phyloP scores from a whole-genome alignment of 1,140 invertebrate genomes.

The Scylla paramamosain region DNA sequence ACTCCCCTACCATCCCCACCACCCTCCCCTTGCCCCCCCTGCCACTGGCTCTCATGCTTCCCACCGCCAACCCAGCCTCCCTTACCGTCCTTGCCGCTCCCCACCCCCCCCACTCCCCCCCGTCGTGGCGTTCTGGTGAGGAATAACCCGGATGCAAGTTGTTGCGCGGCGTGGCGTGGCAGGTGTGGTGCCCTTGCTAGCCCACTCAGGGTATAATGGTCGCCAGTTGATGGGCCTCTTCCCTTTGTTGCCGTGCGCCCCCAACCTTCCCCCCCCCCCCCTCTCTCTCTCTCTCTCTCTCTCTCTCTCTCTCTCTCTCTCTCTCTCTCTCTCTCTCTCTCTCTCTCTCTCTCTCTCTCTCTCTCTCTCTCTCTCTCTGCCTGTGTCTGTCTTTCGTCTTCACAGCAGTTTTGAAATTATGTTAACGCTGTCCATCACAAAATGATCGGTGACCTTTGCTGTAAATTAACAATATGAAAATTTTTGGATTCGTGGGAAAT shows the following conservation, averaged over 20 bases:
- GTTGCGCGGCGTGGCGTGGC: not conserved
- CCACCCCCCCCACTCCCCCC: no score
- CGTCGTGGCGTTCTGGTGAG: not conserved
- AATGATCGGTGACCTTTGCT: no score
- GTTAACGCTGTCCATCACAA: no score
- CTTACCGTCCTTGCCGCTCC: no score
- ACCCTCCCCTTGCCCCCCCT: no score
- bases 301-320: not conserved
- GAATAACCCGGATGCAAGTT: not conserved
- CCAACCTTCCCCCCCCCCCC: not conserved
- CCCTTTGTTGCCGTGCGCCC: not conserved
- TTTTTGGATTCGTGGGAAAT: no score
- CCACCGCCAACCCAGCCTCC: no score
- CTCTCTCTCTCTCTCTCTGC: not conserved
- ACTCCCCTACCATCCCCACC: no score
- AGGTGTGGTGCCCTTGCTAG: not conserved
- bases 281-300: not conserved
- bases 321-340: not conserved
- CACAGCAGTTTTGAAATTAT: no score
- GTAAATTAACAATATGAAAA: no score
- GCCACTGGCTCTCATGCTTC: no score
- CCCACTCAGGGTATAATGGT: not conserved
- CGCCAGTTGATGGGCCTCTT: not conserved
- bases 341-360: not conserved
- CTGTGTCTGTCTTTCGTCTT: no score